phyloP scores from a whole-genome alignment of 2,797 vertebrate species.

The Leptoclinus maculatus region DNA sequence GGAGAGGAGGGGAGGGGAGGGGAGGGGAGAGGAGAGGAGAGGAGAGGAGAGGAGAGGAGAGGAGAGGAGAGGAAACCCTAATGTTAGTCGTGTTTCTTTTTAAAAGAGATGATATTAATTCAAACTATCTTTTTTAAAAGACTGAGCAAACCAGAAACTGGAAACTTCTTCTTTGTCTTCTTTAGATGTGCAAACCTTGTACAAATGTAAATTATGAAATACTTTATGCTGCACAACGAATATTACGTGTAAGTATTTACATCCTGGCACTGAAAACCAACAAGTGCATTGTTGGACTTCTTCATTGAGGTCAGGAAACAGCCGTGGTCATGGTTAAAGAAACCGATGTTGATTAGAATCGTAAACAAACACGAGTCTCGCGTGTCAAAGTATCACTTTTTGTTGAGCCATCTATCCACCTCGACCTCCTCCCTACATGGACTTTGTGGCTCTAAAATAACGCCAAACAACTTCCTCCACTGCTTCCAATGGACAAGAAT shows the following conservation, averaged over 20 bases:
- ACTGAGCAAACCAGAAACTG: background rate
- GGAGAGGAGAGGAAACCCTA: background rate
- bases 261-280: background rate
- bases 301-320: background rate
- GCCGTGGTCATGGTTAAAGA: background rate
- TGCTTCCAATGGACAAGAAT: background rate
- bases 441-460: background rate
- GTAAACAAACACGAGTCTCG: background rate
- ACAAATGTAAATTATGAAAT: background rate
- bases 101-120: background rate
- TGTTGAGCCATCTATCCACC: background rate
- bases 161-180: background rate
- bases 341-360: background rate
- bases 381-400: background rate
- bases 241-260: background rate
- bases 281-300: background rate
- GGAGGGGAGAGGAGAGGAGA: background rate
- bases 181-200: slow-evolving; percentile 1
- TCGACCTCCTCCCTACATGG: background rate
- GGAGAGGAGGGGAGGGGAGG: background rate
- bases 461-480: background rate
- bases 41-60: background rate
- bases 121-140: background rate
- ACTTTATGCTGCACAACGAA: background rate
- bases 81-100: background rate